Conservation (phyloP, 2,888 invertebrate species). For the Cabera pusaria region DNA sequence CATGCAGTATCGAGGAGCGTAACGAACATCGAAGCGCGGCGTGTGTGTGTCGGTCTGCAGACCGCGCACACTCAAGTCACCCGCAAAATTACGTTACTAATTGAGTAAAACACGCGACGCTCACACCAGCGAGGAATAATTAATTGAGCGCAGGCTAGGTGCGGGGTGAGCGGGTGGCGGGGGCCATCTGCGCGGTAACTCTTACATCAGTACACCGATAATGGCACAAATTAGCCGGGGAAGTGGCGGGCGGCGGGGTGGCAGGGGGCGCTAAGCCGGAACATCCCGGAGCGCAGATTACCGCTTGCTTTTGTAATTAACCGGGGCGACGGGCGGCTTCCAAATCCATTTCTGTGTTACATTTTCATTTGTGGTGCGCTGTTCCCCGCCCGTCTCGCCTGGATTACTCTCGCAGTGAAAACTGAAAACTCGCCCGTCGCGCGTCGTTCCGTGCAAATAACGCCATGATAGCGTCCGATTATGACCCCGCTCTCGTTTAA, state of each 20-base stretch:
- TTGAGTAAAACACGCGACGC: constrained; percentile 83
- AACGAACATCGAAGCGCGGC: constrained; percentile 57
- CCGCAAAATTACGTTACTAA: constrained; percentile 84
- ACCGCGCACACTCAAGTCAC: constrained; percentile 79
- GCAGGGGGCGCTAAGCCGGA: constrained; percentile 80
- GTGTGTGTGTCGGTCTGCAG: constrained; percentile 56
- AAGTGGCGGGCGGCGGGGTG: constrained; percentile 68
- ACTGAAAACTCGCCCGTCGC: constrained; percentile 55
- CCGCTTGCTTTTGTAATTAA: constrained; percentile 84
- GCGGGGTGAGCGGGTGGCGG: constrained; percentile 49
- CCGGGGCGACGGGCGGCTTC: constrained; percentile 83
- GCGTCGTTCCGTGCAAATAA: constrained; percentile 56
- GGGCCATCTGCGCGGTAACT: constrained; percentile 81
- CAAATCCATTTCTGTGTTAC: constrained; percentile 84
- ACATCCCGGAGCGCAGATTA: constrained; percentile 83
- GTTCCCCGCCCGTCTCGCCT: constrained; percentile 58
- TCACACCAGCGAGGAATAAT: constrained; percentile 82
- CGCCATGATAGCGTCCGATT: constrained; percentile 35
- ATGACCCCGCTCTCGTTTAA: constrained; percentile 21
- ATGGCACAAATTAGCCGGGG: constrained; percentile 83
- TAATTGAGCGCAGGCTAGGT: constrained; percentile 77
- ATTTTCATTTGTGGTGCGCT: constrained; percentile 81
- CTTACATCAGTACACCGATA: constrained; percentile 84
- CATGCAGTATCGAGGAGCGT: no score
- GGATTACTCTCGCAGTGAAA: constrained; percentile 62